Evolutionary conservation across 1,140 invertebrate genomes (phyloP).

Genomic region (Cyclina sinensis): DNA sequence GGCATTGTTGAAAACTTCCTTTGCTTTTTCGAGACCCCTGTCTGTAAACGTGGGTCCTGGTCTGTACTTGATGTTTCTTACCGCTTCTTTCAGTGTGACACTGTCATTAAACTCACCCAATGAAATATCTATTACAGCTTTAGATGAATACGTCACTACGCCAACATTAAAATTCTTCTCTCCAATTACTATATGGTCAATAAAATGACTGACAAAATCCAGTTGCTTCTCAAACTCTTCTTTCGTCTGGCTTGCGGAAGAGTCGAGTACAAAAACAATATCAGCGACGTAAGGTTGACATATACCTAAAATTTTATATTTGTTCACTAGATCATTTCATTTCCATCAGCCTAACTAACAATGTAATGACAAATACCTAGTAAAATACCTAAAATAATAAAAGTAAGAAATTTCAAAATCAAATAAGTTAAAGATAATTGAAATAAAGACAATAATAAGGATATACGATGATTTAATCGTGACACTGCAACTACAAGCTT

Average conservation of each 20-base stretch:
- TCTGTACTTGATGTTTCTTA: conserved; percentile 32
- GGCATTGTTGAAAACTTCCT: neutral
- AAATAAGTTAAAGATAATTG: too few species aligned
- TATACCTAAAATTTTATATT: neutral
- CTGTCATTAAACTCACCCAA: conserved; percentile 12
- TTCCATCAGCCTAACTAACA: too few species aligned
- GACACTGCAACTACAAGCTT: too few species aligned
- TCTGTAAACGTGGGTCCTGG: conserved; percentile 4
- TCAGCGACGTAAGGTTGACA: conserved; percentile 29
- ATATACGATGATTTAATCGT: too few species aligned
- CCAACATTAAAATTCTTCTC: conserved; percentile 1
- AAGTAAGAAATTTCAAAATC: too few species aligned
- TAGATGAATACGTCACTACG: conserved; percentile 35
- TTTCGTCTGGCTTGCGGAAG: conserved; percentile 35
- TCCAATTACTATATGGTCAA: conserved; percentile 30
- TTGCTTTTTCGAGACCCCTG: conserved; percentile 2
- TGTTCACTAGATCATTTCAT: too few species aligned
- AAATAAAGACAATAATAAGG: too few species aligned
- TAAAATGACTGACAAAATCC: conserved; percentile 34
- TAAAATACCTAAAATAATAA: too few species aligned
- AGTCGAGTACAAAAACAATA: conserved; percentile 38
- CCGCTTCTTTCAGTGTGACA: conserved; percentile 17
- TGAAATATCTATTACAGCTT: conserved; percentile 9
- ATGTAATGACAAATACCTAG: too few species aligned
- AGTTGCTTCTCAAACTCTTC: conserved; percentile 43